Evolutionary conservation across 2,888 invertebrate genomes (phyloP), one percentile per base, ranked within the genome.

Genomic region (Thymelicus sylvestris): DNA sequence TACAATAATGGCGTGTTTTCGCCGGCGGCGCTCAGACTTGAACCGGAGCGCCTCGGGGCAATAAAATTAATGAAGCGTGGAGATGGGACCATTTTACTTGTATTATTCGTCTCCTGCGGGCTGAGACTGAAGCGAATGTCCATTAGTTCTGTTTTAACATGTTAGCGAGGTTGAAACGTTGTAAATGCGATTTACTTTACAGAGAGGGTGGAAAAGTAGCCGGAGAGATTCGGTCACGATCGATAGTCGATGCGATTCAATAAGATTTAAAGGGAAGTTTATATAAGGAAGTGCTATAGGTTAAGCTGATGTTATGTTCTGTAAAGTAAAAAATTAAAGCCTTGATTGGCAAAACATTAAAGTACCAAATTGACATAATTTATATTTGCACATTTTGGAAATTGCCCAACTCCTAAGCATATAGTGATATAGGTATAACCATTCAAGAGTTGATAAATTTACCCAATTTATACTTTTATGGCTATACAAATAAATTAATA

Each of bases 91-190:
- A 93, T 93, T 93, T 93, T 93, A 93, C 93, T 93, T 91, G 92
- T 93, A 93, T 93, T 93, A 93, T 93, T 93, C 93, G 90, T 92
- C 93, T 93, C 92, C 86, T 92, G 92, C 90, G 92, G 90, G 89
- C 92, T 90, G 88, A 89, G 92, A 92, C 92, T 92, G 92, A 84
- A 93, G 90, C 93, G 93, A 93, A 93, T 93, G 93, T 93, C 93
- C 93, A 93, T 93, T 93, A 93, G 93, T 93, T 93, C 93, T 93
- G 92, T 93, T 93, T 93, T 93, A 93, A 93, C 93, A 93, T 93
- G 93, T 93, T 93, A 93, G 93, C 91, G 91, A 92, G 88, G 92
- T 92, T 93, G 93, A 93, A 93, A 93, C 90, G 91, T 92, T 92
- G 91, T 90, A 93, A 93, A 93, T 93, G 90, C 91, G 92, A 93